Percentiles rank a stretch among this genome's conserved stretches.
phyloP scores from a whole-genome alignment of 2,113 vertebrate species.

The Callipepla squamata region DNA sequence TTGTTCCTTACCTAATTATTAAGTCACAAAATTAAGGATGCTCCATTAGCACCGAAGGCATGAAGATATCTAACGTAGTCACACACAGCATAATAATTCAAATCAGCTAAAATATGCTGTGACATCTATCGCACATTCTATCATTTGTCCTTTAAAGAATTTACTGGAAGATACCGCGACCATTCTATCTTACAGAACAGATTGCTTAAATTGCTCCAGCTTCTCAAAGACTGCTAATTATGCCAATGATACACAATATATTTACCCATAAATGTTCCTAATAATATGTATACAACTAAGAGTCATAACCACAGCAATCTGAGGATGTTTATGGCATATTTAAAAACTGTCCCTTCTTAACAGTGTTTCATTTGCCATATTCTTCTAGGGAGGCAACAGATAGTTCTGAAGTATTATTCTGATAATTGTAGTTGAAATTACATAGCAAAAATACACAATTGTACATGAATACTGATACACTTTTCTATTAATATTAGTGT shows the following conservation, averaged over 20 bases:
- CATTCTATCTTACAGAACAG: neutral
- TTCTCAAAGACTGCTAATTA: neutral
- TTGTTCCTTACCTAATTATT: neutral
- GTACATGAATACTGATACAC: neutral
- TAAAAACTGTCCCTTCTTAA: neutral
- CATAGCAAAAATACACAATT: neutral
- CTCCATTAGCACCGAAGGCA: neutral
- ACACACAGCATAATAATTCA: neutral
- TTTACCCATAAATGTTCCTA: neutral
- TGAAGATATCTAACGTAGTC: neutral
- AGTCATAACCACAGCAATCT: neutral
- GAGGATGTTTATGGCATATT: neutral
- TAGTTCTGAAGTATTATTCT: neutral
- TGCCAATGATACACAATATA: fast-evolving
- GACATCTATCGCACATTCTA: neutral
- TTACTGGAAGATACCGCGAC: neutral
- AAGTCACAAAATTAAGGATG: neutral
- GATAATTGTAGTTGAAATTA: neutral
- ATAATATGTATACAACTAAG: neutral
- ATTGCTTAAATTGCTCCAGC: neutral
- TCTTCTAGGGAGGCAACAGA: fast-evolving
- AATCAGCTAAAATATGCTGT: neutral
- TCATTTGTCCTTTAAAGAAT: neutral
- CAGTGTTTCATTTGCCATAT: neutral
- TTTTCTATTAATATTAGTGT: neutral